A percentile compares a stretch with the other conserved stretches of the same genome.
These are phyloP conservation scores for Canis aureus DNA, from an alignment of 2,113 vertebrate species.

Conservation along the genomic window DNA sequence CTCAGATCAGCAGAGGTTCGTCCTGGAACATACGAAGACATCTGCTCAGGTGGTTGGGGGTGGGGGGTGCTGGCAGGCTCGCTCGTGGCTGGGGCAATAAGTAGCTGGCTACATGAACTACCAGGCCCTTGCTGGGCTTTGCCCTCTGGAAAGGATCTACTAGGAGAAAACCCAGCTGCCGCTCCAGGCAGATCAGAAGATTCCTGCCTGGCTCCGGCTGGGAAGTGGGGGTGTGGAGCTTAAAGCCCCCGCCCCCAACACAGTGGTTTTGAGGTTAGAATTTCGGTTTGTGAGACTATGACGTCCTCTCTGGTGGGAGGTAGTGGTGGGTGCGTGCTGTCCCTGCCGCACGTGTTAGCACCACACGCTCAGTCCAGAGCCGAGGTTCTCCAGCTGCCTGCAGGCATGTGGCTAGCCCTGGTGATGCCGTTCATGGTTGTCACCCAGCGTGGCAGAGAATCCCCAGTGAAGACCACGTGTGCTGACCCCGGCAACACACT, in stretches of 20 bases:
- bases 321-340: accelerated
- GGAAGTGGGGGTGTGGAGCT: accelerated
- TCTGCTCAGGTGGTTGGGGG: neutral
- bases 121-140: neutral
- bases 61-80: too few species aligned
- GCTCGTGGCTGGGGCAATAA: too few species aligned
- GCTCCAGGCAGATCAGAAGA: neutral
- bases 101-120: neutral
- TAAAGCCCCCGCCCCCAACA: neutral
- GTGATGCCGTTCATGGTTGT: neutral
- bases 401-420: neutral
- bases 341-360: too few species aligned
- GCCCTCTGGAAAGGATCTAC: too few species aligned
- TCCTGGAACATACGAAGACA: too few species aligned
- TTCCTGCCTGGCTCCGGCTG: too few species aligned
- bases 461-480: too few species aligned
- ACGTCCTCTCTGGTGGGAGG: neutral
- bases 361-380: neutral
- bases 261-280: neutral
- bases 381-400: neutral
- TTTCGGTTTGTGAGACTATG: neutral
- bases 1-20: neutral
- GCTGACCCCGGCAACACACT: too few species aligned
- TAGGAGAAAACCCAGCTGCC: neutral
- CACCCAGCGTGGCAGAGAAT: neutral